phyloP scores from a whole-genome alignment of 2,113 vertebrate genomes.

The Perca schrenkii region DNA sequence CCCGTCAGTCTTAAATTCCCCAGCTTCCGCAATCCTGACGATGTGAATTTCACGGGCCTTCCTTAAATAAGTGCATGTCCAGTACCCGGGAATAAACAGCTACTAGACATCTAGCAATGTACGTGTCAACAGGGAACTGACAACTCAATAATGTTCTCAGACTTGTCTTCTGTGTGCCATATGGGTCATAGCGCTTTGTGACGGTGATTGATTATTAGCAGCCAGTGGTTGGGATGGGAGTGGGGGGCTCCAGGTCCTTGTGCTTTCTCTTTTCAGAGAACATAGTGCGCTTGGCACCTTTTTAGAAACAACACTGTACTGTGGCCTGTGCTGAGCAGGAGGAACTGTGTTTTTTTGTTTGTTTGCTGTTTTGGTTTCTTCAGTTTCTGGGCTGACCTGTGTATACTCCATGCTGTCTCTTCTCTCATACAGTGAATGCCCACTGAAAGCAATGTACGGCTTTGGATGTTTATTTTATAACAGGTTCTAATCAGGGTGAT shows the following conservation, averaged over 20 bases:
- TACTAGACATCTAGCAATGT: conserved; percentile 33
- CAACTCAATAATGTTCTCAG: conserved; percentile 53
- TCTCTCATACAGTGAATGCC: conserved; percentile 44
- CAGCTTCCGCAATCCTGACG: conserved; percentile 56
- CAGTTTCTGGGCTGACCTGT: conserved; percentile 44
- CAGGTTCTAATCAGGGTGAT: conserved; percentile 64
- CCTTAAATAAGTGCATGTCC: conserved; percentile 31
- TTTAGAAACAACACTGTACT: conserved; percentile 44
- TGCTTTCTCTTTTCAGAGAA: conserved; percentile 30
- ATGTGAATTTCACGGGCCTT: conserved; percentile 66
- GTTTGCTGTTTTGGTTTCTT: conserved; percentile 32
- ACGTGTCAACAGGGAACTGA: conserved; percentile 47
- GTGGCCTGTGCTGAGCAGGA: conserved; percentile 38
- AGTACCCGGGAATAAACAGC: conserved; percentile 34
- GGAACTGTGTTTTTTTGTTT: conserved; percentile 23
- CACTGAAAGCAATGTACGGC: too few relatives aligned
- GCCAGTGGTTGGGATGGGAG: background rate
- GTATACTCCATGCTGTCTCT: conserved; percentile 29
- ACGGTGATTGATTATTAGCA: conserved; percentile 65
- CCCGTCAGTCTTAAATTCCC: conserved; percentile 18
- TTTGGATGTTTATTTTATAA: too few relatives aligned
- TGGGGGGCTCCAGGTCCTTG: conserved; percentile 12
- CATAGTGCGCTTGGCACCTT: conserved; percentile 27
- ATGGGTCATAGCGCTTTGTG: conserved; percentile 67
- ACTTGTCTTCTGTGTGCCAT: conserved; percentile 73